Evolutionary conservation across 2,888 invertebrate genomes (phyloP).

Genomic region (Dioctria rufipes): DNA sequence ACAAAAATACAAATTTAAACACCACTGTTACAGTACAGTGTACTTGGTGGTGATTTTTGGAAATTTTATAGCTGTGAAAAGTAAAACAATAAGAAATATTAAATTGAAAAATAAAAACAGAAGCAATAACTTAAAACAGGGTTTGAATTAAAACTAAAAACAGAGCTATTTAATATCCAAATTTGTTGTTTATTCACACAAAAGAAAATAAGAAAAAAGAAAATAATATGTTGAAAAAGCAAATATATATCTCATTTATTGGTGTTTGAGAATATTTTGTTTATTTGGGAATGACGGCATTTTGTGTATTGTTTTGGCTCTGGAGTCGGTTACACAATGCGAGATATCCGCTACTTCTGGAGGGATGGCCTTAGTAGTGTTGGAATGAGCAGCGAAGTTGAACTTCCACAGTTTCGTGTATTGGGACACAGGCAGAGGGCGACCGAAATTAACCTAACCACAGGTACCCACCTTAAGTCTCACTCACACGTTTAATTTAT

Average conservation of each 20-base stretch:
- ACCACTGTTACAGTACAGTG: neutral
- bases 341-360: constrained; percentile 98
- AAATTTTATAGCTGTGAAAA: constrained; percentile 21
- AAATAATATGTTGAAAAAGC: constrained; percentile 35
- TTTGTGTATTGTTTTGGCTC: constrained; percentile 65
- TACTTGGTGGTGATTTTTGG: neutral
- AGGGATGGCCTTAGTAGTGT: constrained; percentile 93
- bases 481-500: constrained; percentile 52
- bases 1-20: neutral
- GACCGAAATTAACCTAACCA: constrained; percentile 94
- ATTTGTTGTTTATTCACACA: neutral
- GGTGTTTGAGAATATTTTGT: constrained; percentile 58
- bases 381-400: constrained; percentile 95
- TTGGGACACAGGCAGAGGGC: constrained; percentile 96
- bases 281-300: constrained; percentile 66
- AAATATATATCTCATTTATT: constrained; percentile 51
- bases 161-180: constrained; percentile 31
- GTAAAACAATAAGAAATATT: neutral
- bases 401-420: constrained; percentile 97
- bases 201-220: constrained; percentile 3
- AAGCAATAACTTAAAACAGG: neutral
- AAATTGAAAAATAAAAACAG: neutral
- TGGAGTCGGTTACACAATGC: constrained; percentile 97
- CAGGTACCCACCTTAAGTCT: constrained; percentile 82
- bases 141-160: neutral